phyloP scores from a whole-genome alignment of 2,113 vertebrate species.

The Seriola aureovittata region DNA sequence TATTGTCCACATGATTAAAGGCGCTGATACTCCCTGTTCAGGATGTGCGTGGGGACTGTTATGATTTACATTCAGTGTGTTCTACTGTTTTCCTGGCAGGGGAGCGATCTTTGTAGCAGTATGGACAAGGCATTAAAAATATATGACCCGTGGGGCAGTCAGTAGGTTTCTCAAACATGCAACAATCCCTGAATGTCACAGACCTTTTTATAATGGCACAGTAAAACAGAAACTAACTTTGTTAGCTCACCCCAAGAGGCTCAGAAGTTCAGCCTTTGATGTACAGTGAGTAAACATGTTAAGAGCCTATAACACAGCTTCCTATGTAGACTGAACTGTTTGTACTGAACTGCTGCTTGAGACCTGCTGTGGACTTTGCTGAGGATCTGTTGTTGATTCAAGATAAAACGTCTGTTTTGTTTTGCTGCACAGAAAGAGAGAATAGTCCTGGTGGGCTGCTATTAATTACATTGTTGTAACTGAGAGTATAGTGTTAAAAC shows the following conservation, averaged over 20 bases:
- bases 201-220: background rate
- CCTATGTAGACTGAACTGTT: background rate
- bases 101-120: background rate
- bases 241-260: background rate
- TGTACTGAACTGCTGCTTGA: background rate
- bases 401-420: background rate
- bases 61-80: background rate
- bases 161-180: slow-evolving; percentile 1
- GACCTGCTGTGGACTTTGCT: background rate
- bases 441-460: background rate
- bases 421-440: background rate
- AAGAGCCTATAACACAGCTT: slow-evolving; percentile 1
- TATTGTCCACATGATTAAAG: slow-evolving; percentile 14
- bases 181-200: background rate
- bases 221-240: background rate
- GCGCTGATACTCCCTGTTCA: background rate
- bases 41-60: slow-evolving; percentile 1
- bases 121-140: slow-evolving; percentile 1
- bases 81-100: slow-evolving; percentile 8
- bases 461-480: background rate
- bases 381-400: background rate
- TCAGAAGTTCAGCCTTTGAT: slow-evolving; percentile 6
- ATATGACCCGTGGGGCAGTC: background rate
- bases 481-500: background rate
- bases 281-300: background rate